Conservation (phyloP, 2,113 vertebrate genomes). For the Seriola quinqueradiata region DNA sequence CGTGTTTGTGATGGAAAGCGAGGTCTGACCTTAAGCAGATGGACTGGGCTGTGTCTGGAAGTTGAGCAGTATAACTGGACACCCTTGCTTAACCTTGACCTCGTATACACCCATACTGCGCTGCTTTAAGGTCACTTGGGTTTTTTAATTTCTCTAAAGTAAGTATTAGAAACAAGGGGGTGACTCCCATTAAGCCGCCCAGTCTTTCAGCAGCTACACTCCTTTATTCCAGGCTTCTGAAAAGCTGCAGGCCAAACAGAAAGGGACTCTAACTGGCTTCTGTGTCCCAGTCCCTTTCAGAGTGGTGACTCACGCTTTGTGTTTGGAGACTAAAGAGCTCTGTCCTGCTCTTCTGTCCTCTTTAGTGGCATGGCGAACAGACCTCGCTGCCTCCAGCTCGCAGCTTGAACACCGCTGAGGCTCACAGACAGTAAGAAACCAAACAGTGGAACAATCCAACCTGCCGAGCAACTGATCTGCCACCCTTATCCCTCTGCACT, state of each 20-base stretch:
- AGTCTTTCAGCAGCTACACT: slow-evolving; percentile 16
- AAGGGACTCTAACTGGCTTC: slow-evolving; percentile 43
- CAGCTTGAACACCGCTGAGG: slow-evolving; percentile 30
- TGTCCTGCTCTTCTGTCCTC: slow-evolving; percentile 57
- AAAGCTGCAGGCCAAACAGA: slow-evolving; percentile 61
- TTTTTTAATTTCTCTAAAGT: slow-evolving; percentile 53
- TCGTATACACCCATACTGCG: slow-evolving; percentile 26
- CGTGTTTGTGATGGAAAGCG: slow-evolving; percentile 70
- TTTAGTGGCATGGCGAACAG: slow-evolving; percentile 56
- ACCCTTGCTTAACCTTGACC: slow-evolving; percentile 71
- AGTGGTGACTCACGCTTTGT: slow-evolving; percentile 63
- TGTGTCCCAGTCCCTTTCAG: slow-evolving; percentile 61
- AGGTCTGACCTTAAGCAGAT: slow-evolving; percentile 76
- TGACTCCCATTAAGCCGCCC: slow-evolving; percentile 36
- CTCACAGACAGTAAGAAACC: slow-evolving; percentile 57
- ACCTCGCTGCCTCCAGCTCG: slow-evolving; percentile 63
- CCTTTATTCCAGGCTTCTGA: slow-evolving; percentile 51
- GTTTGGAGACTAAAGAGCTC: slow-evolving; percentile 60
- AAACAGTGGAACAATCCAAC: slow-evolving; percentile 64
- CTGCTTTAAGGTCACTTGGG: slow-evolving; percentile 41
- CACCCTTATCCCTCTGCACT: slow-evolving; percentile 50
- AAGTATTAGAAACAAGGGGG: slow-evolving; percentile 20
- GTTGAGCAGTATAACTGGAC: slow-evolving; percentile 46
- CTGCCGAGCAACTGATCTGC: slow-evolving; percentile 55
- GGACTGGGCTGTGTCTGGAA: slow-evolving; percentile 50